These are phyloP conservation scores for Anas bahamensis DNA, from an alignment of 2,797 vertebrate species.

Conservation along the genomic window DNA sequence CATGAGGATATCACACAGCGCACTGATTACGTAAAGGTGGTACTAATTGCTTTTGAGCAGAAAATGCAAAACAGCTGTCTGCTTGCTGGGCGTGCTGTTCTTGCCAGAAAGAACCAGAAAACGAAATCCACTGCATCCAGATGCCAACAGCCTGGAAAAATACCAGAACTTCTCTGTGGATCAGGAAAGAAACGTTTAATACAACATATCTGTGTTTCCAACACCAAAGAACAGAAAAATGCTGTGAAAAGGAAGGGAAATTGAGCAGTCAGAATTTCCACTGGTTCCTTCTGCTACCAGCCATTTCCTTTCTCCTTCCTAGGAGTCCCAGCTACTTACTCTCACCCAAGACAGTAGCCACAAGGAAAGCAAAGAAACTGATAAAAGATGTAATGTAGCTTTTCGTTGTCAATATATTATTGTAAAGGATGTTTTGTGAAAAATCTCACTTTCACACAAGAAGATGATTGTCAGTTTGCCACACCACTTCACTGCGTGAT, in stretches of 20 bases:
- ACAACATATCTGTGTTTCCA: not conserved
- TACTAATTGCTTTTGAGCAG: not conserved
- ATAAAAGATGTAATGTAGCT: not conserved
- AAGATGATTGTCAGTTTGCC: not conserved
- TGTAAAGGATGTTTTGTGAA: not conserved
- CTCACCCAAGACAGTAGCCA: not conserved
- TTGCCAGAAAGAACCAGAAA: not conserved
- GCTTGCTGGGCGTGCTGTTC: not conserved
- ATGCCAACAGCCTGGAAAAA: not conserved
- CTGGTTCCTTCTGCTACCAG: not conserved
- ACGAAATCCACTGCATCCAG: not conserved
- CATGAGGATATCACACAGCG: no score
- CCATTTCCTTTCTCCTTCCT: not conserved
- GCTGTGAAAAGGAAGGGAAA: not conserved
- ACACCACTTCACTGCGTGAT: fast-evolving
- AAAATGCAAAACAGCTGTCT: not conserved
- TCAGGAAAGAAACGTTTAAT: not conserved
- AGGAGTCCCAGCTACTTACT: not conserved
- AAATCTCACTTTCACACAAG: not conserved
- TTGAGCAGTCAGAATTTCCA: not conserved
- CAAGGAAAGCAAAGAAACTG: not conserved
- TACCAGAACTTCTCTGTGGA: not conserved
- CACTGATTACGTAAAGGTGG: not conserved
- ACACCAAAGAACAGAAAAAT: not conserved
- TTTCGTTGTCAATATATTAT: not conserved